A percentile compares a stretch with the other conserved stretches of the same genome.
Evolutionary conservation across 2,113 vertebrate species (phyloP).

Genomic region (Melierax canorus): DNA sequence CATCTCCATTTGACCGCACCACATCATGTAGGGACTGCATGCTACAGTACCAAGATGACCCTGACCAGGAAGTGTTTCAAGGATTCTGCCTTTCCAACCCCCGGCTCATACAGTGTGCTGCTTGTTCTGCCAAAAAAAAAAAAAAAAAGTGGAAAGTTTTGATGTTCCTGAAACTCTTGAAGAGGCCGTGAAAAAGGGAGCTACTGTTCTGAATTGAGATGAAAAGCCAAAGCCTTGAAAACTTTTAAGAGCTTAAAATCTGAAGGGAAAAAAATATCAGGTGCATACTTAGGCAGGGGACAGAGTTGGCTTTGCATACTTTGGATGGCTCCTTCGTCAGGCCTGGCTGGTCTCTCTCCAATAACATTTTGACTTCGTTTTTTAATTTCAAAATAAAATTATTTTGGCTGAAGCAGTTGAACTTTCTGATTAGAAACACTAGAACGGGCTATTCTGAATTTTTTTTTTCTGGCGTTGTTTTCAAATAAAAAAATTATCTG

Average conservation of each 20-base stretch:
- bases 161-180: background rate
- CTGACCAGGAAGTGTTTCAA: background rate
- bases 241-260: background rate
- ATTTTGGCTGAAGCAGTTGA: background rate
- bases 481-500: background rate
- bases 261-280: background rate
- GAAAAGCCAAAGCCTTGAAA: background rate
- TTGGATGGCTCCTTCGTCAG: background rate
- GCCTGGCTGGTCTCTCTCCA: background rate
- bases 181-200: background rate
- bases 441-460: background rate
- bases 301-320: background rate
- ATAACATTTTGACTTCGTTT: background rate
- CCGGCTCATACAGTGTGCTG: background rate
- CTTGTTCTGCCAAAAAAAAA: background rate
- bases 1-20: conserved; percentile 57
- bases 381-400: background rate
- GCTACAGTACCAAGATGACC: background rate
- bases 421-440: background rate
- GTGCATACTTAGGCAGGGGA: background rate
- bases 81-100: background rate
- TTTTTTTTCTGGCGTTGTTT: background rate
- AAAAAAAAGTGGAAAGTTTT: background rate
- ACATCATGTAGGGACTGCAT: background rate
- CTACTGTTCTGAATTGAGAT: background rate